Base-by-base conservation (phyloP, 2,888 invertebrate genomes). In the Melinopterus prodromus region DNA sequence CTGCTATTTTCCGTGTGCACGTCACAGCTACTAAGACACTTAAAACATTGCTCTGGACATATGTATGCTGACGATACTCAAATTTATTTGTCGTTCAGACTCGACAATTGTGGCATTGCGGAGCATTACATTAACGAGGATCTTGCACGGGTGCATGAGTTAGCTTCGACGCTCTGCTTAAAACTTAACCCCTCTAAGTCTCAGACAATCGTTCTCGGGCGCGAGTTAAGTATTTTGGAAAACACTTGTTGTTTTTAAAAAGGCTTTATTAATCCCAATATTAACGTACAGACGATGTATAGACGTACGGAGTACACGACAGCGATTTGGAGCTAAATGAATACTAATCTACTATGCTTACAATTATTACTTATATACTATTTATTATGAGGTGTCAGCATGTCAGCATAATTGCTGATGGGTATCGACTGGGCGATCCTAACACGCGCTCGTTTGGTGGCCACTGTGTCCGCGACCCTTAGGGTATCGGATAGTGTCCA, bases 61-160 rank as follows among this genome's bases (percentile, higher is more conserved):
- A 15, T 36, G 12, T 72, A 72, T 16, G 72, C 72, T 14, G 72
- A 72, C 16, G 72, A 72, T 16, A 72, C 72, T 6, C 72, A 72
- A 72, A 26, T 72, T 15, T 72, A 72, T 72, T 7, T 72, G 36
- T 72, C 16, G 0, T 72, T 72, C 36, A 72, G 14, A 72, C 35
- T 16, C 6, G n/a, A 14, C 12, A 16, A 72, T 72, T 72, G 7
- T 53, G 53, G 12, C 9, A 1, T 7, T 12, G 53, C 53, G 53
- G 53, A 53, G 53, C 12, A 12, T 53, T 12, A 12, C 53, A 53
- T 53, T 4, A 53, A 53, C 53, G 53, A 53, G 53, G 53, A 53
- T 53, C 53, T 53, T 12, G 53, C 53, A 1, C 9, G 9, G 53
- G 12, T 53, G 12, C 7, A 4, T 53, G 12, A 7, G 53, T 12